Base-by-base conservation (phyloP, 2,888 invertebrate genomes). In the Subacronicta megacephala region DNA sequence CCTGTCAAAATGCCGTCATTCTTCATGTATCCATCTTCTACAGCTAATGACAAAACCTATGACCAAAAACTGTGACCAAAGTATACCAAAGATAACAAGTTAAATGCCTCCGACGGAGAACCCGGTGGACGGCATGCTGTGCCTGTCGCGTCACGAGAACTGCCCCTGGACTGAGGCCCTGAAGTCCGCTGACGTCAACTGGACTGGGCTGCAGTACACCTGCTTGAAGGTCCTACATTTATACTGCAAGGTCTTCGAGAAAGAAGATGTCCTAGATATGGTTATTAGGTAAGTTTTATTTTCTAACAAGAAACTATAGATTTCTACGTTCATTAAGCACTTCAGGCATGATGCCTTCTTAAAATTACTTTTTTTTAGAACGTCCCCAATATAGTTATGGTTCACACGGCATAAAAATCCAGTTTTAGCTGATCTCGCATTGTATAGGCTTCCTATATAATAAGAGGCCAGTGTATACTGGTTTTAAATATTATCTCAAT, bases 201-300 rank as follows among this genome's bases (percentile, higher is more conserved):
- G 97, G 98, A 96, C 96, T n/a, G 98, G 97, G 42, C 95, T 98
- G 84, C 96, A 96, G 81, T 96, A 97, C 90, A 96, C 97, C 72
- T 98, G 98, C 88, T 95, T 98, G 71, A 96, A 97, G 92, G 96
- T 98, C 54, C 95, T 98, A 61, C 97, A 97, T 82, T 95, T 98
- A 53, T 98, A 98, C 93, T 97, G 97, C 93, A 98, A 97, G 89
- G 97, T 97, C 78, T 98, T 98, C 90, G 97, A 97, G 84, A 96
- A 96, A 84, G 96, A 96, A 88, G 97, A 97, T 93, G 95, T 97
- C 40, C 95, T 96, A 91, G 96, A 97, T 88, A 95, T 97, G 90
- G 96, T 97, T 79, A 96, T 97, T 92, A 96, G 97, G 97, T 97
- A 95, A 95, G 90, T 67, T 51, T 54, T 38, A 1, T 50, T 16